Conservation (phyloP, 2,113 vertebrate species). For the Scatophagus argus region DNA sequence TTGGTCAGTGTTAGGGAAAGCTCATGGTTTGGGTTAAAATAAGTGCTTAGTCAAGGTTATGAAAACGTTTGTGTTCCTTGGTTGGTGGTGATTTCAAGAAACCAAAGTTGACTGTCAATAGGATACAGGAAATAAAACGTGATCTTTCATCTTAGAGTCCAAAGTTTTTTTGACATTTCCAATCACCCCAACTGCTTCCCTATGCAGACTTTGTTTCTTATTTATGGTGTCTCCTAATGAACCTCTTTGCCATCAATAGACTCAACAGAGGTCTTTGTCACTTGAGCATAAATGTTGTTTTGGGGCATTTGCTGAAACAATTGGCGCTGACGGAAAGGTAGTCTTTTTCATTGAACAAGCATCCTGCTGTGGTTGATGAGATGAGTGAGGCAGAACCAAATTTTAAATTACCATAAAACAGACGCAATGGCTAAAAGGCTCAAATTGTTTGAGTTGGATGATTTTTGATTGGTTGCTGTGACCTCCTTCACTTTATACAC, state of each 20-base stretch:
- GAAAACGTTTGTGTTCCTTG: neutral
- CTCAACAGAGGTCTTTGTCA: neutral
- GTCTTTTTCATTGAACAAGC: neutral
- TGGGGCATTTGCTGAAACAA: constrained; percentile 1
- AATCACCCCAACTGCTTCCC: neutral
- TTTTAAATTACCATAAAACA: neutral
- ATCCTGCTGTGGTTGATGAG: neutral
- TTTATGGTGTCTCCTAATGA: neutral
- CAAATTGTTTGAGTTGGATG: neutral
- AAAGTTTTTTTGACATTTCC: neutral
- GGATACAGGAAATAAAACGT: neutral
- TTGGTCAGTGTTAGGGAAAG: neutral
- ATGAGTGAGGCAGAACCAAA: neutral
- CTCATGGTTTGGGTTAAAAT: neutral
- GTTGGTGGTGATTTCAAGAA: neutral
- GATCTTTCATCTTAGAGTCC: neutral
- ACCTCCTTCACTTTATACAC: neutral
- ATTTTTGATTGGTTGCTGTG: neutral
- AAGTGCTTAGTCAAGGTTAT: neutral
- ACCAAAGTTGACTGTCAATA: neutral
- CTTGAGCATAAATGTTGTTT: neutral
- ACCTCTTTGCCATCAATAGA: neutral
- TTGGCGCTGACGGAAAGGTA: neutral
- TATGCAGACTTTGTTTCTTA: neutral
- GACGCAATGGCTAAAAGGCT: neutral